Evolutionary conservation across 1,140 invertebrate genomes (phyloP), one percentile per base, ranked within the genome.

Genomic region (Zophobas atratus): DNA sequence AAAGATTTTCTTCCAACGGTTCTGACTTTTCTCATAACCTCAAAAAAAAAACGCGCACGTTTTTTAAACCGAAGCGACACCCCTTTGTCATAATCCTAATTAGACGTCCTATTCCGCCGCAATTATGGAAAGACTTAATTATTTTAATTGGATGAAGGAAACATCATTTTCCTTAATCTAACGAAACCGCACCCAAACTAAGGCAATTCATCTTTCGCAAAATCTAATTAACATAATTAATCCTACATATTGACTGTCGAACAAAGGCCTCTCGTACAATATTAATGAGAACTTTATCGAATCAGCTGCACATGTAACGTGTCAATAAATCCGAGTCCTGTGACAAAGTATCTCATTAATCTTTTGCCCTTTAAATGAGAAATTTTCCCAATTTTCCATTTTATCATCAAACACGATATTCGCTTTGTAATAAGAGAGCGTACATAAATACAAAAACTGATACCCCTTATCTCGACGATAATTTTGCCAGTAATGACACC

Each of bases 221-320:
- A 67, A 67, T 1, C 6, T 67, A 67, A 67, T 67, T 67, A 67
- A 32, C 8, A 39, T 67, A 67, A 67, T 67, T 67, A 67, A 20
- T 67, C 20, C 39, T 43, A 67, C 33, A 43, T 67, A 67, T 67
- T 67, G 60, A 67, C 41, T 48, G 60, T 67, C 43, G 43, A 67
- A 67, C 43, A 67, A 67, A 32, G 60, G 38, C 41, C 39, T 20
- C 1, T n/a, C 35, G 38, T 32, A 67, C 60, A 67, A 67, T 67
- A 67, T 67, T 67, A 67, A 67, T 67, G 60, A 67, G 60, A 46
- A 67, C 60, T 67, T 67, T 46, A 67, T 67, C 60, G 60, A 67
- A 67, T 67, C 39, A 67, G 60, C 39, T 67, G 60, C 41, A 67
- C 60, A 67, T 39, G n/a, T 67, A 67, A 67, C 43, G 60, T 67